Conservation (phyloP, 2,797 vertebrate species). For the Miopithecus talapoin region DNA sequence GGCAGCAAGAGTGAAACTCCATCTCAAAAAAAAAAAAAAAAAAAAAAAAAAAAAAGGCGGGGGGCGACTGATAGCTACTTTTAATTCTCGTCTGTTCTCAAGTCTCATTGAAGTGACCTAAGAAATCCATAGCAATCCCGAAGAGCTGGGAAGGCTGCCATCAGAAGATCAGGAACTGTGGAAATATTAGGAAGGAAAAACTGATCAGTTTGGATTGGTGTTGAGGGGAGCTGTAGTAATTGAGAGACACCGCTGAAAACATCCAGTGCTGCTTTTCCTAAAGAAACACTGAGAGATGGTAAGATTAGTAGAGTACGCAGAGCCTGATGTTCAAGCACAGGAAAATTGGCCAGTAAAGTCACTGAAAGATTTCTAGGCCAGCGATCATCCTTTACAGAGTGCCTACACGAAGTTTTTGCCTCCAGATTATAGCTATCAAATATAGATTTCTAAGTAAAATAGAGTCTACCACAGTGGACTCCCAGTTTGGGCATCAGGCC, state of each 20-base stretch:
- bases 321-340: background rate
- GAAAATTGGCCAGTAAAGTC: background rate
- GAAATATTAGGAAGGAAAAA: background rate
- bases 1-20: no score
- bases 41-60: accelerated
- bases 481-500: background rate
- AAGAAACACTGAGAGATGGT: background rate
- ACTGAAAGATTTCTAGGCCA: background rate
- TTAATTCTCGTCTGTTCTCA: background rate
- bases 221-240: background rate
- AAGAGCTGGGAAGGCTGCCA: background rate
- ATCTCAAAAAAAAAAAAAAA: no score
- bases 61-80: background rate
- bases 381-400: background rate
- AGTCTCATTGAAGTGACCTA: background rate
- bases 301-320: background rate
- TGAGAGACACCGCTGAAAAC: background rate
- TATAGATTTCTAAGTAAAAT: background rate
- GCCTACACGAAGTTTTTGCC: background rate
- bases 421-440: background rate
- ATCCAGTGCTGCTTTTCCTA: background rate
- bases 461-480: background rate
- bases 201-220: background rate
- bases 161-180: background rate
- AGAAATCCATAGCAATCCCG: background rate